phyloP scores from a whole-genome alignment of 2,113 vertebrate genomes.

The Actenoides lindsayi region DNA sequence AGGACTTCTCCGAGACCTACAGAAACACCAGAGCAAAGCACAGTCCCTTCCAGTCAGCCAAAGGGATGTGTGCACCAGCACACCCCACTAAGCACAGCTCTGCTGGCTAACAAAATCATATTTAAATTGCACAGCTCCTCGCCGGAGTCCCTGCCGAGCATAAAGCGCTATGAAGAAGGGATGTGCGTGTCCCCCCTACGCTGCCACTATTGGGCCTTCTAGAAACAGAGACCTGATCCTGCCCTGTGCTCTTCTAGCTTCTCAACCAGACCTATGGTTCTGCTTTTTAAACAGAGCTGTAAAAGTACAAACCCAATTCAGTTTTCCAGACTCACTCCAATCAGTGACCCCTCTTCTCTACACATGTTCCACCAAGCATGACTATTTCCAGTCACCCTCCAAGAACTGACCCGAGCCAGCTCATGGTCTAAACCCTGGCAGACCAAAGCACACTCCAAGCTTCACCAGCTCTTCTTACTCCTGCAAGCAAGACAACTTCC shows the following conservation, averaged over 20 bases:
- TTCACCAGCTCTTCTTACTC: background rate
- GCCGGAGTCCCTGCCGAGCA: fast-evolving
- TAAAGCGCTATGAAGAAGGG: background rate
- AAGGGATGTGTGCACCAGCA: background rate
- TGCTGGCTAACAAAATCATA: background rate
- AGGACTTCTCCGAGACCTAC: background rate
- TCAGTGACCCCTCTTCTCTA: background rate
- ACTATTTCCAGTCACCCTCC: fast-evolving
- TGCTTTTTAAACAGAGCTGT: background rate
- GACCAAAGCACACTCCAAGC: background rate
- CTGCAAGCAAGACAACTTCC: background rate
- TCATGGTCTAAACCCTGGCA: background rate
- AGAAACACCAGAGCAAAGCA: background rate
- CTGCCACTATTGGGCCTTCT: background rate
- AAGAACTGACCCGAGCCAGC: background rate
- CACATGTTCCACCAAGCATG: background rate
- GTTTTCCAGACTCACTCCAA: background rate
- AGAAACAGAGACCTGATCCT: background rate
- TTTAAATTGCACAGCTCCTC: background rate
- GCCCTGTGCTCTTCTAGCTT: background rate
- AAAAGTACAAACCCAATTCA: background rate
- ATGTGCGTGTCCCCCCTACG: background rate
- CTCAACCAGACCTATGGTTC: fast-evolving
- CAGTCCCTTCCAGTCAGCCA: background rate
- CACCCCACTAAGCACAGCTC: background rate